A percentile compares a stretch with the other conserved stretches of the same genome.
phyloP scores from a whole-genome alignment of 2,797 vertebrate species.

The Galagoides demidoff region DNA sequence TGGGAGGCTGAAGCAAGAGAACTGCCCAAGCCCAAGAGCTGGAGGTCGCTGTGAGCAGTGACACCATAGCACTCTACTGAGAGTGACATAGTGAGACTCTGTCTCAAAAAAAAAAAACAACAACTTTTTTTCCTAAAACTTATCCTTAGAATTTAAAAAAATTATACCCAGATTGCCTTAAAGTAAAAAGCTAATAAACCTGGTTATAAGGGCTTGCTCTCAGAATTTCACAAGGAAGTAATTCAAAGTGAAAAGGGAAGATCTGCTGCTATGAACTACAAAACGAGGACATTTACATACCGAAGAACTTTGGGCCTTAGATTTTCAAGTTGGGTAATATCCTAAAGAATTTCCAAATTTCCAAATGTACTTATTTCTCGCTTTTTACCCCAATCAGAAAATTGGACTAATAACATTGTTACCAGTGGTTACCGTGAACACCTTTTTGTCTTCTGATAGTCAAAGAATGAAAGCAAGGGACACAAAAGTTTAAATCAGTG shows the following conservation, averaged over 20 bases:
- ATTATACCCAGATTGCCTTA: not conserved
- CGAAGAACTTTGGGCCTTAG: conserved; percentile 30
- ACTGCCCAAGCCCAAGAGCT: no score
- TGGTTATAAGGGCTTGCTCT: not conserved
- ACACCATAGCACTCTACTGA: no score
- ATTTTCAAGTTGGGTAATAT: not conserved
- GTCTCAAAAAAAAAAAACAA: no score
- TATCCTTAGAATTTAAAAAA: not conserved
- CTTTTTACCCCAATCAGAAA: conserved; percentile 40
- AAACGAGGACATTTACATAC: not conserved
- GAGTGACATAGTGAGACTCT: no score
- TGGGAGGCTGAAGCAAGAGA: no score
- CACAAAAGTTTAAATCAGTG: not conserved
- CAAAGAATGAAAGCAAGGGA: not conserved
- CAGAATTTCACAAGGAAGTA: not conserved
- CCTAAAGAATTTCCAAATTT: conserved; percentile 41
- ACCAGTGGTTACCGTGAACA: not conserved
- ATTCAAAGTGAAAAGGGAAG: conserved; percentile 27
- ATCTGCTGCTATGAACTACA: not conserved
- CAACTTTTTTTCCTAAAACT: not conserved
- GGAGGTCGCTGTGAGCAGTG: no score
- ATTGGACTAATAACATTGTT: not conserved
- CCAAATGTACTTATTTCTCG: not conserved
- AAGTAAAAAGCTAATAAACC: conserved; percentile 56
- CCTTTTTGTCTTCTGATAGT: not conserved